Conservation (phyloP, 2,888 invertebrate genomes). For the Cyclophora albipunctata region DNA sequence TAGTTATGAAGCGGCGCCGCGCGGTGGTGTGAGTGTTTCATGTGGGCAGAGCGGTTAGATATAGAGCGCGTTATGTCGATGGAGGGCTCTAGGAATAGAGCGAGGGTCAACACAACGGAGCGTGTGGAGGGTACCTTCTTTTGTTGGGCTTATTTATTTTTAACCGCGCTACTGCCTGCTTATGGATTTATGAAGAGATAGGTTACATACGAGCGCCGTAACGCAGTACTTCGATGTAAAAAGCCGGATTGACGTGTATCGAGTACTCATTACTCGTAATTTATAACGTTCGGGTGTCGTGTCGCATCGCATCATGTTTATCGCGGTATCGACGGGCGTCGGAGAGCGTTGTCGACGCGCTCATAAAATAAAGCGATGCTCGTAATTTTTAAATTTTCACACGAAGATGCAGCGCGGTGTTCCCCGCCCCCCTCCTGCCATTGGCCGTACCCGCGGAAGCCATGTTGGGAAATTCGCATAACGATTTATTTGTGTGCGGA, state of each 20-base stretch:
- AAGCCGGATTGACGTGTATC: constrained; percentile 7
- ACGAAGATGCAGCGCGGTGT: constrained; percentile 42
- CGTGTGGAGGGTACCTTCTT: constrained; percentile 42
- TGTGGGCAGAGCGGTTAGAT: constrained; percentile 40
- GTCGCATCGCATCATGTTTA: constrained; percentile 29
- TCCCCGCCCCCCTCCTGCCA: constrained; percentile 38
- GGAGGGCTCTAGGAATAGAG: constrained; percentile 56
- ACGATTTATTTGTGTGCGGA: constrained; percentile 63
- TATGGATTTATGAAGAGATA: constrained; percentile 9
- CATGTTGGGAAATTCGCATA: constrained; percentile 66
- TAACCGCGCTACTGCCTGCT: constrained; percentile 18
- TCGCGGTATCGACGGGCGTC: constrained; percentile 23
- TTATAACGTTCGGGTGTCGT: constrained; percentile 32
- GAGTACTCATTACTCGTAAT: constrained; percentile 23
- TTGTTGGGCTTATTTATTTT: constrained; percentile 44
- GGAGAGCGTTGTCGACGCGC: constrained; percentile 33
- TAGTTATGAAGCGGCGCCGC: constrained; percentile 49
- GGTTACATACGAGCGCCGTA: constrained; percentile 2
- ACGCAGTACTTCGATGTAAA: constrained; percentile 14
- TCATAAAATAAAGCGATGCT: constrained; percentile 46
- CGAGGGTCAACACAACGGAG: constrained; percentile 58
- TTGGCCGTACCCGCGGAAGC: constrained; percentile 53
- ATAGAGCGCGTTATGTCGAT: constrained; percentile 31
- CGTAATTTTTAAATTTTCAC: constrained; percentile 54
- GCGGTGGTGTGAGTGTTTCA: constrained; percentile 48